phyloP scores from a whole-genome alignment of 1,140 invertebrate species.

The Dendrolimus punctatus region DNA sequence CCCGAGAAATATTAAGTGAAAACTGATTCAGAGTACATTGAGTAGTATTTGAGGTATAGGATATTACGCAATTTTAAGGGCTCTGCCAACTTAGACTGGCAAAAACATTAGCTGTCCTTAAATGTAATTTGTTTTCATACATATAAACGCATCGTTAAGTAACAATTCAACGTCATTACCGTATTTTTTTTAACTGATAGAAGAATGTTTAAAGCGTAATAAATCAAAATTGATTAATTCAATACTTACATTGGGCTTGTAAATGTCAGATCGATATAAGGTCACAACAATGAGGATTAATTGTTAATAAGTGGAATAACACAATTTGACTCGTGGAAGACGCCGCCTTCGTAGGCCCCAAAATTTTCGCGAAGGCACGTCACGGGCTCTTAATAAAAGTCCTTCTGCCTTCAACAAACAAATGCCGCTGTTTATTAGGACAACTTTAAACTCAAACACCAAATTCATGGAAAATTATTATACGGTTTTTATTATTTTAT shows the following conservation, averaged over 20 bases:
- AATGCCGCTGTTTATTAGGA: slow-evolving; percentile 18
- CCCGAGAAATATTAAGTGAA: no score
- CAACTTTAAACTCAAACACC: slow-evolving; percentile 7
- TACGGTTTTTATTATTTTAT: not conserved
- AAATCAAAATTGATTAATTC: slow-evolving; percentile 11
- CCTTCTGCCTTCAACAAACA: slow-evolving; percentile 13
- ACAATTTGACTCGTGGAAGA: slow-evolving; percentile 14
- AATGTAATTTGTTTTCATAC: no score
- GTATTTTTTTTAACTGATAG: not conserved
- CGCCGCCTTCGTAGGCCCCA: slow-evolving; percentile 14
- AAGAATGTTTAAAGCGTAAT: not conserved
- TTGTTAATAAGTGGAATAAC: slow-evolving; percentile 20
- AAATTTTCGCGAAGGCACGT: slow-evolving; percentile 25
- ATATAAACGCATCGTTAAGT: no score
- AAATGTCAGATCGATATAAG: slow-evolving; percentile 19
- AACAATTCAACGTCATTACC: not conserved
- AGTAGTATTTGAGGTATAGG: no score
- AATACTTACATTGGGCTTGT: slow-evolving; percentile 3
- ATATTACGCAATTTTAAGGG: no score
- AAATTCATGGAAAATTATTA: not conserved
- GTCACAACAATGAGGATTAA: slow-evolving; percentile 17
- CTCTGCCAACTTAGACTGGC: no score
- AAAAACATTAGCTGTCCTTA: no score
- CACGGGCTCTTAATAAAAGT: slow-evolving; percentile 14
- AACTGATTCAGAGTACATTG: no score